A percentile compares a stretch with the other conserved stretches of the same genome.
Evolutionary conservation across 1,140 invertebrate species (phyloP).

Genomic region (Asobara japonica): DNA sequence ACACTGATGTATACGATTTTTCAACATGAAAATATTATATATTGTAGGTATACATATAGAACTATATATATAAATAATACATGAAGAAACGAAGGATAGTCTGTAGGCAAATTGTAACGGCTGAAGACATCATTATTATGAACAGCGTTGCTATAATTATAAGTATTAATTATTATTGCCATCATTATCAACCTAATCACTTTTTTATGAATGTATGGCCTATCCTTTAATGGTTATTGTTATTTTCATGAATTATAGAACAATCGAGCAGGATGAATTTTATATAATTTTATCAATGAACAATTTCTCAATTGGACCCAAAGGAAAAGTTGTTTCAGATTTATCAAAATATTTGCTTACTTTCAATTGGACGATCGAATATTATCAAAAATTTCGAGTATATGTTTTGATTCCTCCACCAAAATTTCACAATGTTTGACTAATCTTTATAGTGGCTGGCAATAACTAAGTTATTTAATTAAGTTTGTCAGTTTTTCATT

Average conservation of each 20-base stretch:
- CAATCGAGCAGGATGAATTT: no score
- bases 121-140: conserved; percentile 58
- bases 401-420: no score
- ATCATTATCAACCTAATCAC: conserved; percentile 55
- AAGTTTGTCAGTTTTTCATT: no score
- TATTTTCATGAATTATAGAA: no score
- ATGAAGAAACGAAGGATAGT: conserved; percentile 57
- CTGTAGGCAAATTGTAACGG: conserved; percentile 59
- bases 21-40: conserved; percentile 66
- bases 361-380: no score
- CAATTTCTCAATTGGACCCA: no score
- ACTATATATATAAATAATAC: conserved; percentile 39
- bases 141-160: conserved; percentile 54
- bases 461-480: no score
- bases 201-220: conserved; percentile 41
- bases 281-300: neutral
- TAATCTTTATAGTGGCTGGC: no score
- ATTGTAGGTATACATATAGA: conserved; percentile 66
- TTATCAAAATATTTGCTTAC: no score
- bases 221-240: conserved; percentile 42
- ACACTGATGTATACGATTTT: conserved; percentile 69
- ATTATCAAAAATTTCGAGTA: no score
- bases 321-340: no score
- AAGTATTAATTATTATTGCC: conserved; percentile 35
- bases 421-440: no score